Evolutionary conservation across 1,140 invertebrate species (phyloP).

Genomic region (Drosophila ananassae): DNA sequence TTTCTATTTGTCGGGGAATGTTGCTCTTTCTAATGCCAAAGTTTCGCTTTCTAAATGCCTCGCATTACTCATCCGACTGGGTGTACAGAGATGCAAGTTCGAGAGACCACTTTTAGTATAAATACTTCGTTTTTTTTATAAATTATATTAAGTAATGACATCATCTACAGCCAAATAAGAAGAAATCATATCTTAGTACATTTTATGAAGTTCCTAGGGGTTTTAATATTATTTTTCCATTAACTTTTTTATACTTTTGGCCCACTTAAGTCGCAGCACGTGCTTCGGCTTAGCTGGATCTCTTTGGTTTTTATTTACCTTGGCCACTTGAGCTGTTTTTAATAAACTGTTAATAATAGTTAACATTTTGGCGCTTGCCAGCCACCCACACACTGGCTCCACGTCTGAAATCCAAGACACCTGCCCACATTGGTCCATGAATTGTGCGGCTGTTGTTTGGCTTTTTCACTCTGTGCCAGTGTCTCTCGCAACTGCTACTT

Average conservation of each 20-base stretch:
- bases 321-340: constrained; percentile 43
- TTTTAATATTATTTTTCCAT: neutral
- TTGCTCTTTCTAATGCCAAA: constrained; percentile 28
- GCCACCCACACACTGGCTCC: constrained; percentile 12
- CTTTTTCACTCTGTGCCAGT: constrained; percentile 1
- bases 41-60: constrained; percentile 47
- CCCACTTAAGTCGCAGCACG: constrained; percentile 41
- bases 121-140: no score
- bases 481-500: constrained; percentile 19
- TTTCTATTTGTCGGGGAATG: constrained; percentile 28
- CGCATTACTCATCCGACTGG: constrained; percentile 37
- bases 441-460: constrained; percentile 7
- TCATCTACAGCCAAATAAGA: neutral
- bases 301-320: constrained; percentile 38
- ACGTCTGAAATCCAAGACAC: constrained; percentile 27
- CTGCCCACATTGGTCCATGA: constrained; percentile 36
- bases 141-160: no score
- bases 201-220: neutral
- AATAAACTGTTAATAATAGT: constrained; percentile 69
- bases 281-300: constrained; percentile 52
- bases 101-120: neutral
- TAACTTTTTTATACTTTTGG: constrained; percentile 8
- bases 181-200: neutral
- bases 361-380: constrained; percentile 48
- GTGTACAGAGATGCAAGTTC: constrained; percentile 23